A percentile compares a stretch with the other conserved stretches of the same genome.
phyloP scores from a whole-genome alignment of 1,140 invertebrate species.

The Thalassaphorura encarpata region DNA sequence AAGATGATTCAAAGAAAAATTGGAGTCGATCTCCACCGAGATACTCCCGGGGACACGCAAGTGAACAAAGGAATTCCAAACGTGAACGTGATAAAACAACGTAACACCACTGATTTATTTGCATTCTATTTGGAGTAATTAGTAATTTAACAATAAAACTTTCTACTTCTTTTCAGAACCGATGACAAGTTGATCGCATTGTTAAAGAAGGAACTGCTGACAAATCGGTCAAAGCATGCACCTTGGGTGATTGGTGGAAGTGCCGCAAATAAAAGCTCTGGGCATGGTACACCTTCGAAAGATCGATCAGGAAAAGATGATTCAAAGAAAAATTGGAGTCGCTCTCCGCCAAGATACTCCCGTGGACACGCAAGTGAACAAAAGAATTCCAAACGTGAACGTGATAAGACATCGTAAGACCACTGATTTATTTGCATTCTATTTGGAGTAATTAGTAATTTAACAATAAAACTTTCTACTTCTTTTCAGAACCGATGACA shows the following conservation, averaged over 20 bases:
- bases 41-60: background rate
- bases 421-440: too few relatives aligned
- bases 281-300: background rate
- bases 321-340: background rate
- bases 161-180: background rate
- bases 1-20: background rate
- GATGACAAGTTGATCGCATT: background rate
- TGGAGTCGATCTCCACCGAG: background rate
- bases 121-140: too few relatives aligned
- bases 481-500: background rate
- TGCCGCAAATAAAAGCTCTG: background rate
- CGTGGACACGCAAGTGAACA: background rate
- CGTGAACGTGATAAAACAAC: too few relatives aligned
- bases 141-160: too few relatives aligned
- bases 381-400: background rate
- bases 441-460: too few relatives aligned
- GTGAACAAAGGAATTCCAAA: background rate
- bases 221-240: background rate
- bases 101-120: too few relatives aligned
- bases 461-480: too few relatives aligned
- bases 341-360: background rate
- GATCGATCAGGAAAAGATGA: too few relatives aligned
- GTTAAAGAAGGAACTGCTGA: background rate
- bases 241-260: background rate
- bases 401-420: too few relatives aligned